These are phyloP conservation scores for Amblyornis subalaris DNA, from an alignment of 2,113 vertebrate genomes.

Conservation along the genomic window DNA sequence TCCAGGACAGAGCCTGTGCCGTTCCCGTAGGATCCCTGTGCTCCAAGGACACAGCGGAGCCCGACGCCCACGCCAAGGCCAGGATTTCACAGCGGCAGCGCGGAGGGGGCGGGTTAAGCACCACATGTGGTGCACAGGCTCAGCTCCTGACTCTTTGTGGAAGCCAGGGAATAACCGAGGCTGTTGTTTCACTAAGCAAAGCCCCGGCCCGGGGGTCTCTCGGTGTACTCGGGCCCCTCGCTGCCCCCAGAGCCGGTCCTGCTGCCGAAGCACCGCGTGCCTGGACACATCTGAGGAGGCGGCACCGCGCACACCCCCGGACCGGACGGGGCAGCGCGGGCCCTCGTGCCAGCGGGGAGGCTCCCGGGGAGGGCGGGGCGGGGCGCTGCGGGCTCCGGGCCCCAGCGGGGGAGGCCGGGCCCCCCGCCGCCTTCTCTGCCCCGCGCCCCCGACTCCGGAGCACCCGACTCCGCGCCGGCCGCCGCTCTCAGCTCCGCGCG, in stretches of 20 bases:
- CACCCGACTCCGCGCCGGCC: no score
- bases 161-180: rapidly evolving
- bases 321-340: not conserved
- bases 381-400: not conserved
- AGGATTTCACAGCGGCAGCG: not conserved
- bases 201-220: not conserved
- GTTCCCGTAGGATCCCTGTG: not conserved
- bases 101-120: rapidly evolving
- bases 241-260: no score
- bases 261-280: not conserved
- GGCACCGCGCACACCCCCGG: not conserved
- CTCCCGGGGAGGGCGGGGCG: not conserved
- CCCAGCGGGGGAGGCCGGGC: not conserved
- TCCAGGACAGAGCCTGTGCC: not conserved
- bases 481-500: no score
- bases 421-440: no score
- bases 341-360: not conserved
- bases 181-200: rapidly evolving
- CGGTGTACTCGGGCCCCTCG: not conserved
- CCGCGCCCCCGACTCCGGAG: not conserved
- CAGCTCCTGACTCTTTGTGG: rapidly evolving
- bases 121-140: rapidly evolving
- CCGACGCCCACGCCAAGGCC: not conserved
- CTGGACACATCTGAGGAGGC: no score
- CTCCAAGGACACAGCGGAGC: not conserved